A percentile compares a stretch with the other conserved stretches of the same genome.
These are phyloP conservation scores for Litocranius walleri DNA, from an alignment of 2,113 vertebrate species.

Conservation along the genomic window DNA sequence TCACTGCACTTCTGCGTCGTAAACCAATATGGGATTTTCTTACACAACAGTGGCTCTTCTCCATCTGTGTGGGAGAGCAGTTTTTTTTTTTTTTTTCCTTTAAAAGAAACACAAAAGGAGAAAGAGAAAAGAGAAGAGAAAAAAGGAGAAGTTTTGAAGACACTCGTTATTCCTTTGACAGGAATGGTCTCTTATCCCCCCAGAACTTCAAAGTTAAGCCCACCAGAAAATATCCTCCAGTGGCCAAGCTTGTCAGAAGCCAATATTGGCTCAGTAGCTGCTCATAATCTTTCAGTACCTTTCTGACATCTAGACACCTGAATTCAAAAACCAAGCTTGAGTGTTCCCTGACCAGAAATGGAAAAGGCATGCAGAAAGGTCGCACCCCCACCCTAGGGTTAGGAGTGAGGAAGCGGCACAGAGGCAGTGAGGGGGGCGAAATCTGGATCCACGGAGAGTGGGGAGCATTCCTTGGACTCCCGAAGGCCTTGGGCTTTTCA, in stretches of 20 bases:
- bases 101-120: background rate
- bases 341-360: background rate
- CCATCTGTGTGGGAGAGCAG: background rate
- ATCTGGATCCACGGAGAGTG: background rate
- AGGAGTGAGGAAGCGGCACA: background rate
- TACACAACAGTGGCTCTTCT: background rate
- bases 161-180: background rate
- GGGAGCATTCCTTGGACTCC: background rate
- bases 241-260: background rate
- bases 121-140: background rate
- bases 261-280: background rate
- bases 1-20: accelerated
- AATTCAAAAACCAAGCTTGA: background rate
- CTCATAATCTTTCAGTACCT: background rate
- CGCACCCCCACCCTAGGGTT: background rate
- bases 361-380: background rate
- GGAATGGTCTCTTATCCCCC: background rate
- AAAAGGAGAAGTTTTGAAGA: background rate
- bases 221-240: background rate
- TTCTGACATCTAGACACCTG: background rate
- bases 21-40: background rate
- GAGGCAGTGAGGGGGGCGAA: background rate
- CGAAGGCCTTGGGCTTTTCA: background rate
- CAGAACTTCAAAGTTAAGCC: background rate
- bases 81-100: background rate